A percentile compares a stretch with the other conserved stretches of the same genome.
These are phyloP conservation scores for Hydrophis major DNA, from an alignment of 2,797 vertebrate species.

Conservation along the genomic window DNA sequence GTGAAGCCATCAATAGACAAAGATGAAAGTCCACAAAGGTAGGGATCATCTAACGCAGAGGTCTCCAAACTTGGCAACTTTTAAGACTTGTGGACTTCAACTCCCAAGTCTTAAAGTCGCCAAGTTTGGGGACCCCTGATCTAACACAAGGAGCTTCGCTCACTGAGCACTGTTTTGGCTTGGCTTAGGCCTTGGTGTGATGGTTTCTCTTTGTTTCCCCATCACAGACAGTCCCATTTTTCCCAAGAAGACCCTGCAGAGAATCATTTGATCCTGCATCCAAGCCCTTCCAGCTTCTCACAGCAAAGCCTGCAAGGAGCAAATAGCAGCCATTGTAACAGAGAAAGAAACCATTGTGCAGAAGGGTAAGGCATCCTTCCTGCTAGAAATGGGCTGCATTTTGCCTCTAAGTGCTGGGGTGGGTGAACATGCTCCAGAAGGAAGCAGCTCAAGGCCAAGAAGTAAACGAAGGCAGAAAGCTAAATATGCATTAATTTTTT, in stretches of 20 bases:
- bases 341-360: background rate
- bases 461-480: background rate
- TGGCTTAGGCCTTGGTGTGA: background rate
- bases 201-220: background rate
- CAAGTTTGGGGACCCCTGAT: too few relatives aligned
- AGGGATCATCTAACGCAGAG: background rate
- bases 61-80: too few relatives aligned
- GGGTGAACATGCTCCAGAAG: background rate
- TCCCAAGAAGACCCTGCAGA: background rate
- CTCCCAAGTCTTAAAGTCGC: too few relatives aligned
- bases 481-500: background rate
- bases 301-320: background rate
- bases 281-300: background rate
- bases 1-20: background rate
- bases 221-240: background rate
- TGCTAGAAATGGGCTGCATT: background rate
- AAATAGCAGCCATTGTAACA: background rate
- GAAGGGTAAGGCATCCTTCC: background rate
- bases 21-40: slow-evolving; percentile 48
- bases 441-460: background rate
- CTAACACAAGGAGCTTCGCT: rapidly evolving
- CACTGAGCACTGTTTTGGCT: background rate
- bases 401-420: background rate
- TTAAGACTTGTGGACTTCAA: too few relatives aligned
- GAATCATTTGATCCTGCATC: background rate